Conservation (phyloP, 2,888 invertebrate species). For the Troides helena region DNA sequence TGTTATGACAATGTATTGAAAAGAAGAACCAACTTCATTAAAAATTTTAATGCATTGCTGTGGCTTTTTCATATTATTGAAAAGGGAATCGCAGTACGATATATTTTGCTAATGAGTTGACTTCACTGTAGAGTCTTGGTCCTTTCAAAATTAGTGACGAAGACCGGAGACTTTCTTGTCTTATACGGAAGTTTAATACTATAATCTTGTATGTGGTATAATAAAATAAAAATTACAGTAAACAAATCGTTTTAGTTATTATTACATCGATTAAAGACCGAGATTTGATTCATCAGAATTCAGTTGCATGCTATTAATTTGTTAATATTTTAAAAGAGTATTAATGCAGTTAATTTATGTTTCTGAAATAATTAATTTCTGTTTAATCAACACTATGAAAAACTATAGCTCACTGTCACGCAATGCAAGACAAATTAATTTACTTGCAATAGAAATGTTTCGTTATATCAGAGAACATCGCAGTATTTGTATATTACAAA, state of each 20-base stretch:
- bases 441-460: not conserved
- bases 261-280: not conserved
- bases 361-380: too few species aligned
- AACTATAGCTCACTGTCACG: not conserved
- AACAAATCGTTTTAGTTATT: not conserved
- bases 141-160: too few species aligned
- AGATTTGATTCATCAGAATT: not conserved
- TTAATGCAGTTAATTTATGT: too few species aligned
- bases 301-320: not conserved
- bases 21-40: not conserved
- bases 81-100: not conserved
- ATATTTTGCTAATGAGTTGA: too few species aligned
- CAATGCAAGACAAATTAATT: not conserved
- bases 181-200: too few species aligned
- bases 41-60: not conserved
- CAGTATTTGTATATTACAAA: too few species aligned
- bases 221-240: too few species aligned
- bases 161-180: too few species aligned
- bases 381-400: not conserved
- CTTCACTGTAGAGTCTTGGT: too few species aligned
- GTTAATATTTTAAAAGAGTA: too few species aligned
- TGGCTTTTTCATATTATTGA: not conserved
- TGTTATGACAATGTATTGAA: not conserved
- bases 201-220: too few species aligned
- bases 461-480: too few species aligned